phyloP scores from a whole-genome alignment of 1,140 invertebrate species.

The Diabrotica virgifera region DNA sequence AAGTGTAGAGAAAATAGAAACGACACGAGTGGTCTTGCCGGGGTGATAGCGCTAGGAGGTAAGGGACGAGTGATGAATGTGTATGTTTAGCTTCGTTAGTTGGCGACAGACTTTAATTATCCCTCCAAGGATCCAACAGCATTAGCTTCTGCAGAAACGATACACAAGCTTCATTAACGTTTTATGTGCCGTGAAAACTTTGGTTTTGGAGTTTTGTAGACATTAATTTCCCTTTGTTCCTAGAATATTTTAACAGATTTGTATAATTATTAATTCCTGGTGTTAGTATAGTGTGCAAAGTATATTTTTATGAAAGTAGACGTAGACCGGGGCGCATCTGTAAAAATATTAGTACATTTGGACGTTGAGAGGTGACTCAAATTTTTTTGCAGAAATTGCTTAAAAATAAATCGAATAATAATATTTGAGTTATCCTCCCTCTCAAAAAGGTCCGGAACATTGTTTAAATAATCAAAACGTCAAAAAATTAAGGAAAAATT shows the following conservation, averaged over 20 bases:
- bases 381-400: too few relatives aligned
- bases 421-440: too few relatives aligned
- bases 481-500: too few relatives aligned
- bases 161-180: constrained; percentile 31
- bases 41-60: constrained; percentile 21
- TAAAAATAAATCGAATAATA: too few relatives aligned
- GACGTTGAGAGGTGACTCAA: too few relatives aligned
- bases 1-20: constrained; percentile 21
- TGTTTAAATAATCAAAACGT: too few relatives aligned
- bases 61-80: constrained; percentile 37
- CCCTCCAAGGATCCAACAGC: constrained; percentile 44
- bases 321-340: too few relatives aligned
- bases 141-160: constrained; percentile 36
- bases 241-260: constrained; percentile 22
- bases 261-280: constrained; percentile 27
- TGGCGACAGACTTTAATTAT: constrained; percentile 45
- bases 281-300: too few relatives aligned
- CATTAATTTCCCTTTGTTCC: constrained; percentile 27
- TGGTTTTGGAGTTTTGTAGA: constrained; percentile 29
- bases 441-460: too few relatives aligned
- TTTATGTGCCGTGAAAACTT: constrained; percentile 30
- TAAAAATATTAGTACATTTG: too few relatives aligned
- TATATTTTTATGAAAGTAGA: too few relatives aligned
- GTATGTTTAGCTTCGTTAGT: constrained; percentile 43
- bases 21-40: constrained; percentile 6